Evolutionary conservation across 2,888 invertebrate species (phyloP), one percentile per base, ranked within the genome.

Genomic region (Listrodromus nycthemerus): DNA sequence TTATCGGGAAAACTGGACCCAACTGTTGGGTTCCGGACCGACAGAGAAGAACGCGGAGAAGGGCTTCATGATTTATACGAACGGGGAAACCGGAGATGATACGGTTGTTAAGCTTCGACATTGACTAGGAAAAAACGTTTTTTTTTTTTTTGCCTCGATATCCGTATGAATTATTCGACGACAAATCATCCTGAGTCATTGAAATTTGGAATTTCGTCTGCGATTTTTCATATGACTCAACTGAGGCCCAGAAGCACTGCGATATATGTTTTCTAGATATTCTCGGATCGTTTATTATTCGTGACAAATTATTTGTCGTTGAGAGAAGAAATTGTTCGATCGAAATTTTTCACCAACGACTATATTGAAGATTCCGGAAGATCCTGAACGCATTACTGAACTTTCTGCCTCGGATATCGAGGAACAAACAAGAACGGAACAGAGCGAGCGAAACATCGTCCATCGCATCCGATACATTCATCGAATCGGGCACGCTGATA

Each of bases 381-480:
- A 50, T 50, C n/a, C n/a, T 3, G 6, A n/a, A 58, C 13, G 1
- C 27, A 52, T 52, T 27, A 27, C 58, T 58, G 10, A 13, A 27
- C 16, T 58, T 58, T 27, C 27, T 10, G 58, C 27, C 1, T 58
- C 10, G 16, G 58, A 33, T 45, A 30, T 45, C 10, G 58, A 73
- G 30, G 48, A 73, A 61, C 27, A 30, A 24, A 30, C 48, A 21
- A 7, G 45, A 73, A 45, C 30, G 16, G 19, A 45, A 63, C 1
- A 27, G 27, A 58, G 27, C 27, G 58, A 58, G 16, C 58, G 21
- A 58, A 27, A 73, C 73, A 61, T 63, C 73, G 73, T 58, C 45
- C 58, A 73, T 73, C 63, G 63, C 73, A 61, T 73, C 61, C 73
- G 73, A 73, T 73, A 73, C 58, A 73, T 61, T 63, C 61, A 61